phyloP scores from a whole-genome alignment of 2,113 vertebrate species.

The Xiphorhynchus elegans region DNA sequence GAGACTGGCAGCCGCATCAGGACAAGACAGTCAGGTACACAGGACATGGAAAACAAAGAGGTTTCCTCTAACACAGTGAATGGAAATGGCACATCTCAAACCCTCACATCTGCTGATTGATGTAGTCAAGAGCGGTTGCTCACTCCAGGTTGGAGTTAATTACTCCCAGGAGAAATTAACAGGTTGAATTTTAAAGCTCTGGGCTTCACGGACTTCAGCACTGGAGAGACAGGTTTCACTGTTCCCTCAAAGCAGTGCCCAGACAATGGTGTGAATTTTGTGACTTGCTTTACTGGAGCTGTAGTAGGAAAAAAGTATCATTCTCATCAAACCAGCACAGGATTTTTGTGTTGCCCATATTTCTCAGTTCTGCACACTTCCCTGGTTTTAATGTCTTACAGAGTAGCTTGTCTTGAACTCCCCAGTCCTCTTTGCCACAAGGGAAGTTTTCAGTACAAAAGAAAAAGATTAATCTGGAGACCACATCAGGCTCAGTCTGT shows the following conservation, averaged over 20 bases:
- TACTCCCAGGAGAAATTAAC: slow-evolving; percentile 12
- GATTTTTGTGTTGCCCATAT: rapidly evolving
- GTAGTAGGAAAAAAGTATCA: not conserved
- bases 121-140: not conserved
- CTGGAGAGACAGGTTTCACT: not conserved
- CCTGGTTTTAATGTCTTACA: not conserved
- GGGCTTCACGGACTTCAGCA: not conserved
- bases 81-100: not conserved
- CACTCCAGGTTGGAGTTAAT: not conserved
- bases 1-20: not conserved
- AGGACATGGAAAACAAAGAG: not conserved
- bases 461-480: not conserved
- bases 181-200: slow-evolving; percentile 11
- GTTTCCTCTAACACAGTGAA: not conserved
- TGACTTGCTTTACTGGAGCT: not conserved
- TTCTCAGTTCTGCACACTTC: not conserved
- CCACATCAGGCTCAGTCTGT: not conserved
- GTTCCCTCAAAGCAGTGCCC: not conserved
- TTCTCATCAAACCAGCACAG: not conserved
- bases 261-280: not conserved
- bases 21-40: not conserved
- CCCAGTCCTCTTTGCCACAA: rapidly evolving
- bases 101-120: not conserved
- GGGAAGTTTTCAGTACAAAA: not conserved
- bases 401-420: not conserved